phyloP scores from a whole-genome alignment of 2,797 vertebrate species.

The Tragopan temminckii region DNA sequence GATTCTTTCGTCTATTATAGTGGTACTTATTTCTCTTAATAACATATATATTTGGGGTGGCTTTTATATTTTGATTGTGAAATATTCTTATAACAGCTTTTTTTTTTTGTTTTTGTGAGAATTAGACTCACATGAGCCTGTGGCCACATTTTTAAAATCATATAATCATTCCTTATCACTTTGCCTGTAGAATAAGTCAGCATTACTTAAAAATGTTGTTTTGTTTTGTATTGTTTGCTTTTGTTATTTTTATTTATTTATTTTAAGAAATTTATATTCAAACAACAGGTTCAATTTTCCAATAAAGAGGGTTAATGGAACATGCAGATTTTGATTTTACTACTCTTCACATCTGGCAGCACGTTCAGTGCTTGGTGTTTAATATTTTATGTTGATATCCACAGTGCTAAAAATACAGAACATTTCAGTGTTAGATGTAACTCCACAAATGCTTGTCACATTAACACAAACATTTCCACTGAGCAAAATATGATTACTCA shows the following conservation, averaged over 20 bases:
- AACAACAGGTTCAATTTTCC: background rate
- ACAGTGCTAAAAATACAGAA: background rate
- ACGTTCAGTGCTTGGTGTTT: background rate
- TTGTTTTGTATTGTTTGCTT: background rate
- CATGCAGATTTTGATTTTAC: background rate
- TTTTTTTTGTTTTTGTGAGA: conserved; percentile 12
- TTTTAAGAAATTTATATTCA: background rate
- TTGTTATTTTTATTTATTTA: background rate
- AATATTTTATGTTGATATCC: background rate
- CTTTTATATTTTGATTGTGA: background rate
- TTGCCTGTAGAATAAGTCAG: background rate
- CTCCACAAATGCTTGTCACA: background rate
- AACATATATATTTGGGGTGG: conserved; percentile 3
- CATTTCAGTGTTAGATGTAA: background rate
- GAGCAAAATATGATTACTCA: background rate
- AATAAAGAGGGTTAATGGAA: background rate
- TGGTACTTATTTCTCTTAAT: conserved; percentile 14
- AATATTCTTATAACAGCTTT: background rate
- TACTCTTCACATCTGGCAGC: background rate
- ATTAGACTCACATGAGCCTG: background rate
- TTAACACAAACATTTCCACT: background rate
- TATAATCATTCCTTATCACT: background rate
- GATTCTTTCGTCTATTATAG: background rate
- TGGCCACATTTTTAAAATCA: background rate
- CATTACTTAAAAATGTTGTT: background rate